Conservation (phyloP, 2,113 vertebrate genomes). For the Tringa solitaria region DNA sequence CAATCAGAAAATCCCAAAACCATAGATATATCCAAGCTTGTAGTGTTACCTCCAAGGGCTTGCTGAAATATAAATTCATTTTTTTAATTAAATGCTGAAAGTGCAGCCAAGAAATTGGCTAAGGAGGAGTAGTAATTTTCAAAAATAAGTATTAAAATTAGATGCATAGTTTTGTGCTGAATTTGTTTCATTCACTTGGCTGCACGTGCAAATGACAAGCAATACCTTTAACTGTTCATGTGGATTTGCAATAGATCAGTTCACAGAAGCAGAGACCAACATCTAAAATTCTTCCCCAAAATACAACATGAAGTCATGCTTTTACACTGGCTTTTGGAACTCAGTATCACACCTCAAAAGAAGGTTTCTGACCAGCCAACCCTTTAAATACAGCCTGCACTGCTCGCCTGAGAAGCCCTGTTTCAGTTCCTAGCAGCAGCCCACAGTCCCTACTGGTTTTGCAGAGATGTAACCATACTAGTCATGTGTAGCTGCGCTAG, state of each 20-base stretch:
- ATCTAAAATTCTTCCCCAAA: not conserved
- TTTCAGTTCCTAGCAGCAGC: not conserved
- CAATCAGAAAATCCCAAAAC: not conserved
- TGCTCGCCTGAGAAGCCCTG: not conserved
- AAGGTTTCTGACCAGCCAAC: not conserved
- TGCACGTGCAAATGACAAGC: not conserved
- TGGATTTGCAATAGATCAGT: not conserved
- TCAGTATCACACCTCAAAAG: not conserved
- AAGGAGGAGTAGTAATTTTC: not conserved
- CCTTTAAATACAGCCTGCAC: not conserved
- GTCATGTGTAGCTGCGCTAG: accelerated
- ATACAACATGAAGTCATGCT: accelerated
- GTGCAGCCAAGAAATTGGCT: not conserved
- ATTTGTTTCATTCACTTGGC: not conserved
- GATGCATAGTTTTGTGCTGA: not conserved
- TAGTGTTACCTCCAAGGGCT: not conserved
- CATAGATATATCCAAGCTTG: not conserved
- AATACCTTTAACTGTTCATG: not conserved
- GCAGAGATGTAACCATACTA: not conserved
- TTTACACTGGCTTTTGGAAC: not conserved
- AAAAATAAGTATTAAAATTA: not conserved
- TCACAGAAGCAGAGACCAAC: not conserved
- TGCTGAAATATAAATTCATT: not conserved
- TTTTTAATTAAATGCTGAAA: not conserved
- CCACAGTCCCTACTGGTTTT: not conserved